Conservation (phyloP, 2,888 invertebrate species). For the Cryptus viduatorius region DNA sequence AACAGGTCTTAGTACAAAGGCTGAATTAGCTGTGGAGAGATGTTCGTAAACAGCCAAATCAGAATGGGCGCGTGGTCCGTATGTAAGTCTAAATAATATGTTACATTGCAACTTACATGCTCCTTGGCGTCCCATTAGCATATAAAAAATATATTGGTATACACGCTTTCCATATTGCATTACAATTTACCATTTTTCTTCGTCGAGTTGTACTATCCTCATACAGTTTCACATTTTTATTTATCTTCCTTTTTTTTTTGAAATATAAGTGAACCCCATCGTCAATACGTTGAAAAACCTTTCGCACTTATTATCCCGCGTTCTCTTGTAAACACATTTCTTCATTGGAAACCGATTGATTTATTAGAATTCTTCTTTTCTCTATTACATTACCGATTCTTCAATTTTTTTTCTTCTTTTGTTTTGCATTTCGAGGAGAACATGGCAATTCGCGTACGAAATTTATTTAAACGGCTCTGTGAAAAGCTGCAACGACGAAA, state of each 20-base stretch:
- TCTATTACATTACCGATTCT: constrained; percentile 4
- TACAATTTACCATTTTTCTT: constrained; percentile 78
- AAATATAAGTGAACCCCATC: constrained; percentile 65
- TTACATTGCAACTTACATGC: constrained; percentile 74
- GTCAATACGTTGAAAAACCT: constrained; percentile 64
- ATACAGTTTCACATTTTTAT: constrained; percentile 69
- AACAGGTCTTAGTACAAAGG: constrained; percentile 71
- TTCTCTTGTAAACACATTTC: constrained; percentile 17
- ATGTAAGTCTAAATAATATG: constrained; percentile 78
- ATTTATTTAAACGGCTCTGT: not conserved
- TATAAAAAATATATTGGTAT: constrained; percentile 84
- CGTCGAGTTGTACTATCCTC: constrained; percentile 72
- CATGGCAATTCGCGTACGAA: constrained; percentile 33
- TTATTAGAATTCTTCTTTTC: constrained; percentile 34
- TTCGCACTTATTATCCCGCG: constrained; percentile 38
- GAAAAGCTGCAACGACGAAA: constrained; percentile 42
- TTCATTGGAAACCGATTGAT: constrained; percentile 41
- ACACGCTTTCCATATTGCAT: constrained; percentile 82
- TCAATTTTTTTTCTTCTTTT: constrained; percentile 20
- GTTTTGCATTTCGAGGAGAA: constrained; percentile 15
- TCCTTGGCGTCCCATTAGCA: constrained; percentile 74
- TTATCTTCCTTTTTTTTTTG: constrained; percentile 37
- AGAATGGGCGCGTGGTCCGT: constrained; percentile 62
- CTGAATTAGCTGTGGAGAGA: constrained; percentile 74
- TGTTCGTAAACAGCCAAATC: constrained; percentile 74